These are phyloP conservation scores for Manacus vitellinus DNA, from an alignment of 2,113 vertebrate species.

Conservation along the genomic window DNA sequence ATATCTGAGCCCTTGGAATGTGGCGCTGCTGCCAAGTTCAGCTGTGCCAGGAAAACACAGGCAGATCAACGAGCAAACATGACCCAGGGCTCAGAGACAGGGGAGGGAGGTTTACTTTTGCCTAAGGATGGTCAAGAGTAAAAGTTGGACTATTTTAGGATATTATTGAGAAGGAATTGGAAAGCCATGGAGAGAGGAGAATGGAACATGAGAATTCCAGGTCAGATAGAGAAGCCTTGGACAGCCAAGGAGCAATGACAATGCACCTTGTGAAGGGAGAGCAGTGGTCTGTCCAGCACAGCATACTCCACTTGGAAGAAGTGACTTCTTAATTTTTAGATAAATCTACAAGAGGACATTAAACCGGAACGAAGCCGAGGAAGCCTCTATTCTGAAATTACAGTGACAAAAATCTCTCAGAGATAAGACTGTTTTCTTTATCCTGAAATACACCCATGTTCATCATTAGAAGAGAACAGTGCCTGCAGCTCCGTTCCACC, in stretches of 20 bases:
- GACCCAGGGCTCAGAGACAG: neutral
- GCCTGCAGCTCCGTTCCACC: neutral
- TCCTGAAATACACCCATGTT: neutral
- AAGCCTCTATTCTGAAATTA: neutral
- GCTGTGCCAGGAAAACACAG: neutral
- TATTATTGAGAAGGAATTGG: neutral
- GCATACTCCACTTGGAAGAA: neutral
- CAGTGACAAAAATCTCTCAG: neutral
- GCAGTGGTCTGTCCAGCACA: neutral
- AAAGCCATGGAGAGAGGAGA: neutral
- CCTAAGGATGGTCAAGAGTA: neutral
- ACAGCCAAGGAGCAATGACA: neutral
- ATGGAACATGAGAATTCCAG: neutral
- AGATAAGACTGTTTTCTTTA: neutral
- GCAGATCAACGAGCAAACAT: neutral
- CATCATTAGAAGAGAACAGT: neutral
- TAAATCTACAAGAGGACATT: neutral
- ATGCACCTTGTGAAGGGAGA: neutral
- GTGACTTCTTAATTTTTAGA: neutral
- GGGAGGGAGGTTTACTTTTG: neutral
- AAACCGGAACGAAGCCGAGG: neutral
- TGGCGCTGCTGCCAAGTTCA: constrained; percentile 26
- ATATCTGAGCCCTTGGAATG: constrained; percentile 50
- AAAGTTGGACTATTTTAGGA: neutral
- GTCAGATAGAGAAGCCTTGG: neutral